Conservation (phyloP, 2,113 vertebrate species). For the Coryphaenoides rupestris region DNA sequence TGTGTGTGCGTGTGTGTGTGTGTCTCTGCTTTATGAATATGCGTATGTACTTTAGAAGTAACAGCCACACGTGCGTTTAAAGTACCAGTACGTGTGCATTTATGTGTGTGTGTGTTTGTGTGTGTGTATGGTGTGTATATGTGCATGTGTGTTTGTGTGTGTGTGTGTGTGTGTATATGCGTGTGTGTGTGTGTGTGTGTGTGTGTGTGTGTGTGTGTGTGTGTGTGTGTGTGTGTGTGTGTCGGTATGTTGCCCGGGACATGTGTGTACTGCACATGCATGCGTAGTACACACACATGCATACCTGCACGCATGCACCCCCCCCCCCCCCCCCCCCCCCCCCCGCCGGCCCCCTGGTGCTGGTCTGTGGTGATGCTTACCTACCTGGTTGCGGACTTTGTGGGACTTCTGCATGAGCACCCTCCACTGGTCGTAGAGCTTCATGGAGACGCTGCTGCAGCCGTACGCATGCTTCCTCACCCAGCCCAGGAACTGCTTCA, state of each 20-base stretch:
- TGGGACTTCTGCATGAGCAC: slow-evolving; percentile 98
- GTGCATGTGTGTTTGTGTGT: slow-evolving; percentile 4
- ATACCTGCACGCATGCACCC: not conserved
- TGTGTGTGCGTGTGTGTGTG: slow-evolving; percentile 1
- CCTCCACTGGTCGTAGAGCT: slow-evolving; percentile 97
- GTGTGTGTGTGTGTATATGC: slow-evolving; percentile 1
- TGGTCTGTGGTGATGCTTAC: slow-evolving; percentile 77
- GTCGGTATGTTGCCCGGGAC: not conserved
- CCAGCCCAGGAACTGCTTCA: slow-evolving; percentile 98
- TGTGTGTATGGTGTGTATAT: slow-evolving; percentile 4
- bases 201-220: slow-evolving; percentile 7
- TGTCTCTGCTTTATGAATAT: not conserved
- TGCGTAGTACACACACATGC: not conserved
- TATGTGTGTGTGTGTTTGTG: not conserved
- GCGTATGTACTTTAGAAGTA: too few species aligned
- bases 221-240: not conserved
- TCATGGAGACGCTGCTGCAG: slow-evolving; percentile 96
- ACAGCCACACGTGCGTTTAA: too few species aligned
- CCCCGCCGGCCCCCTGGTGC: slow-evolving; percentile 18
- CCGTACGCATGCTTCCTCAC: slow-evolving; percentile 92
- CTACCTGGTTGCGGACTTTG: slow-evolving; percentile 98
- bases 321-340: not conserved
- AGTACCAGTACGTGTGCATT: not conserved
- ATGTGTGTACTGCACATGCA: too few species aligned
- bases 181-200: not conserved